Evolutionary conservation across 1,140 invertebrate species (phyloP), one percentile per base, ranked within the genome.

Genomic region (Acyrthosiphon pisum): DNA sequence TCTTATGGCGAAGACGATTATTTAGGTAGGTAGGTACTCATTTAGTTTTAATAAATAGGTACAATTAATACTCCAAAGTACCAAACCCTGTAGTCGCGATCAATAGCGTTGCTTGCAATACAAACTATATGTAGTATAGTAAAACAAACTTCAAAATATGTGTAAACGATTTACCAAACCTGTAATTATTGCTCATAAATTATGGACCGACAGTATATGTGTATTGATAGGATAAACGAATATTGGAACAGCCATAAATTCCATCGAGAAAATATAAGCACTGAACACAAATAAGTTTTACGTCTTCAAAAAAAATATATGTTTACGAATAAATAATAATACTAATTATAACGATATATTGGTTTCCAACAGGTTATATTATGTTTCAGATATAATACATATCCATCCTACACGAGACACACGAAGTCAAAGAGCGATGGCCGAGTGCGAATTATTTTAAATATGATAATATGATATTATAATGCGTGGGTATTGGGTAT

Each of bases 371-470:
- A 76, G 14, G 60, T 76, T n/a, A 76, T 76, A 76, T 76, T 76
- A 76, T 76, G 30, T 76, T 76, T 76, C n/a, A n/a, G 60, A 76
- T n/a, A 76, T 76, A 76, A 76, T n/a, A 35, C n/a, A 76, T 76
- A 76, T 76, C n/a, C 60, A 76, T 76, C n/a, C n/a, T n/a, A 76
- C 60, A n/a, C 60, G 60, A 68, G 30, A 76, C 60, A n/a, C 60
- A n/a, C n/a, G 60, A 76, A 76, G n/a, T 76, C 60, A 76, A 14
- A 76, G 60, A 76, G 30, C 60, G 60, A 76, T 76, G 60, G 30
- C 60, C 60, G 60, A 76, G 14, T 76, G n/a, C 14, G n/a, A 76
- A n/a, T 76, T 76, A 18, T 76, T 76, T 76, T 76, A 18, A n/a
- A 76, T 76, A 68, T 68, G 2, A 68, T 56, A 56, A 56, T 23